Conservation (phyloP, 2,888 invertebrate species). For the Aspidiotus rigidus region DNA sequence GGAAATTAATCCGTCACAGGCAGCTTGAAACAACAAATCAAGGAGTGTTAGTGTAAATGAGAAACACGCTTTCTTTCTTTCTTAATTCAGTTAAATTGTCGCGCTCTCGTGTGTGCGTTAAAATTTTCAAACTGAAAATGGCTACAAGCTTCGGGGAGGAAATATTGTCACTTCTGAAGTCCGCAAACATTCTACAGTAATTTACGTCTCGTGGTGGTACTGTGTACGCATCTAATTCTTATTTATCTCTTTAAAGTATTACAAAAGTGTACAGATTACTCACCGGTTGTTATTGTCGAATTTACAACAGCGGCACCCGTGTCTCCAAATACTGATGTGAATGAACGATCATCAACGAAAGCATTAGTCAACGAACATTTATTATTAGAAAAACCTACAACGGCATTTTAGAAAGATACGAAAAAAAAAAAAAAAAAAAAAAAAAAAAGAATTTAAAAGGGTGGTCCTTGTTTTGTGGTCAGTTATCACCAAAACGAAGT, state of each 20-base stretch:
- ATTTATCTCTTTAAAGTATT: too few species aligned
- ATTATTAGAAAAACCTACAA: slow-evolving; percentile 29
- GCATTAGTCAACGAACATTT: slow-evolving; percentile 38
- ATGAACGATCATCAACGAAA: slow-evolving; percentile 69
- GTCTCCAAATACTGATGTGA: slow-evolving; percentile 78
- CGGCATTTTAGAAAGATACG: too few species aligned
- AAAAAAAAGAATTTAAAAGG: too few species aligned
- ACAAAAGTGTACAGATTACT: slow-evolving; percentile 27
- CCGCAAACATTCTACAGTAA: neutral
- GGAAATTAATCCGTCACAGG: slow-evolving; percentile 43
- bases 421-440: too few species aligned
- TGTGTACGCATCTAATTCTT: too few species aligned
- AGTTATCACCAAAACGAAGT: slow-evolving; percentile 3
- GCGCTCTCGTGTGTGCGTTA: too few species aligned
- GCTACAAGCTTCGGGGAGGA: too few species aligned
- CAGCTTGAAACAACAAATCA: slow-evolving; percentile 42
- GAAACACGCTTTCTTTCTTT: too few species aligned
- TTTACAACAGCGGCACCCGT: slow-evolving; percentile 47
- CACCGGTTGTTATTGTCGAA: slow-evolving; percentile 38
- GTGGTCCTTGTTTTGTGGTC: neutral
- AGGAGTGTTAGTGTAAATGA: too few species aligned
- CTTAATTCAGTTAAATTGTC: too few species aligned
- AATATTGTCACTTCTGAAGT: neutral
- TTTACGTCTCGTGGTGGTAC: neutral
- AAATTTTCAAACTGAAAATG: too few species aligned